Conservation (phyloP, 2,888 invertebrate species). For the Eupithecia subumbrata region DNA sequence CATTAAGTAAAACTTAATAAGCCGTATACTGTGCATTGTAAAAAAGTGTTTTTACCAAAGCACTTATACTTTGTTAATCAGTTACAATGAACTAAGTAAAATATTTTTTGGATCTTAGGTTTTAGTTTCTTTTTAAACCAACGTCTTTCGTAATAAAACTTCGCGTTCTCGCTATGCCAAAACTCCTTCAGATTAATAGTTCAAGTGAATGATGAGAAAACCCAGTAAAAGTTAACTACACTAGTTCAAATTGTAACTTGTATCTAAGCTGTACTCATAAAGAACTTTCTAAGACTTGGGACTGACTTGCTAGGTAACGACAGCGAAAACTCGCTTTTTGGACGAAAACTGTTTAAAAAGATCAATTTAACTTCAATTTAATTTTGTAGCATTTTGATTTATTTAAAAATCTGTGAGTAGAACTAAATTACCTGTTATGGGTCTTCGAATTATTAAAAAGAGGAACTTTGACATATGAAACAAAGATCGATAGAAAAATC, state of each 20-base stretch:
- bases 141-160: background rate
- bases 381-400: background rate
- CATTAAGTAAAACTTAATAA: too few relatives aligned
- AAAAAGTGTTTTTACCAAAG: too few relatives aligned
- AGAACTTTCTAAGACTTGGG: constrained; percentile 7
- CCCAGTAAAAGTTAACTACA: constrained; percentile 8
- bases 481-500: too few relatives aligned
- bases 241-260: constrained; percentile 3
- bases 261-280: constrained; percentile 1
- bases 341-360: background rate
- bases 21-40: too few relatives aligned
- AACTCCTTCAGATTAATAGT: background rate
- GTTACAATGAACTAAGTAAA: too few relatives aligned
- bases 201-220: constrained; percentile 1
- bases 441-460: background rate
- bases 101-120: too few relatives aligned
- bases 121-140: background rate
- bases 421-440: background rate
- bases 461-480: background rate
- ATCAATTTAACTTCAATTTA: too few relatives aligned
- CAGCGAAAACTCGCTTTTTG: background rate
- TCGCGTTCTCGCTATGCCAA: background rate
- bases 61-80: too few relatives aligned
- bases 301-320: background rate
- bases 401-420: background rate